phyloP scores from a whole-genome alignment of 1,140 invertebrate genomes.

The Trichonephila clavipes region DNA sequence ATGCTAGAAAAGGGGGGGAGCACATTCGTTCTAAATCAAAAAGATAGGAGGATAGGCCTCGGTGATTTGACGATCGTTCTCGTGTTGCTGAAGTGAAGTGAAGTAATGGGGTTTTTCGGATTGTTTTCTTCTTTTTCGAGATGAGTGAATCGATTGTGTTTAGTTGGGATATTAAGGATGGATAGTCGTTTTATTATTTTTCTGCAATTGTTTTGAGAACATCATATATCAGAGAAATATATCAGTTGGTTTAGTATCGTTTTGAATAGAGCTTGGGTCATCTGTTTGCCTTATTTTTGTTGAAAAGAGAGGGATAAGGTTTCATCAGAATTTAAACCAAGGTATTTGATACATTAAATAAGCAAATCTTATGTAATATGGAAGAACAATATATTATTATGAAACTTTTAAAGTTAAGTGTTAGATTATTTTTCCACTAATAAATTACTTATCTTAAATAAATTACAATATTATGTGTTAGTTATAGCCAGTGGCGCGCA shows the following conservation, averaged over 20 bases:
- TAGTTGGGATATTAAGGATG: neutral
- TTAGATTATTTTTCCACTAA: too few species aligned
- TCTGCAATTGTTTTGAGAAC: neutral
- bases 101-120: constrained; percentile 18
- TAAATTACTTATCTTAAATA: too few species aligned
- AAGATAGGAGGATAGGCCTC: constrained; percentile 18
- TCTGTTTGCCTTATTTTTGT: neutral
- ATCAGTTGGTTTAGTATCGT: neutral
- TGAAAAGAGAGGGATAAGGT: neutral
- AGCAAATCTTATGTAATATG: too few species aligned
- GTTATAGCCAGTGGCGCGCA: too few species aligned
- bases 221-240: neutral
- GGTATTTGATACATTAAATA: too few species aligned
- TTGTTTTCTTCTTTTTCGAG: neutral
- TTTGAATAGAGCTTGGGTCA: neutral
- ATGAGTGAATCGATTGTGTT: neutral
- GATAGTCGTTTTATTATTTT: neutral
- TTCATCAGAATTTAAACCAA: too few species aligned
- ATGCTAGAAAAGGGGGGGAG: neutral
- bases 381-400: too few species aligned
- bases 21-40: constrained; percentile 46
- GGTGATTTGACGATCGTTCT: constrained; percentile 70
- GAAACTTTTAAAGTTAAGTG: too few species aligned
- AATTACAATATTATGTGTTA: too few species aligned
- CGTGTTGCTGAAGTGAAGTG: constrained; percentile 55